Evolutionary conservation across 2,113 vertebrate genomes (phyloP).

Genomic region (Aix galericulata): DNA sequence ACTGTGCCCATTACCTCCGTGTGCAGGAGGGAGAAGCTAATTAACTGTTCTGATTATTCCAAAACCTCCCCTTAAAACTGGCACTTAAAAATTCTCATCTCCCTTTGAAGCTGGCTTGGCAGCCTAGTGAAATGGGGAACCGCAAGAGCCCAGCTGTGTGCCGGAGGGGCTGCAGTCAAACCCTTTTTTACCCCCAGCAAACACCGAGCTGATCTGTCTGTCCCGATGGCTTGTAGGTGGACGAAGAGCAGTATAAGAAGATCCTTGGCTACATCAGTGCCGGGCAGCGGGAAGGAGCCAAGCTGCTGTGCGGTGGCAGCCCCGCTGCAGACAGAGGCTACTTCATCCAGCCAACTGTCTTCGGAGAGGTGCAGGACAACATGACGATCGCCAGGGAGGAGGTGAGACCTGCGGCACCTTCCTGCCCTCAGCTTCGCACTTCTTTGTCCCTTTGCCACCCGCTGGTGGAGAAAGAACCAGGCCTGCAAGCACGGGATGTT

Average conservation of each 20-base stretch:
- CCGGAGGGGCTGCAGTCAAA: not conserved
- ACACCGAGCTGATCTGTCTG: not conserved
- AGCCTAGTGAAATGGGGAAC: not conserved
- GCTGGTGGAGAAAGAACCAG: not conserved
- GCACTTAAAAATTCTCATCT: not conserved
- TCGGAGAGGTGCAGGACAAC: constrained; percentile 90
- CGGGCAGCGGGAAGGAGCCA: constrained; percentile 91
- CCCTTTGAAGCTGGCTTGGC: not conserved
- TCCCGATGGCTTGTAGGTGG: constrained; percentile 78
- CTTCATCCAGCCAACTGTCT: constrained; percentile 96
- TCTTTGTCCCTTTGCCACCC: not conserved
- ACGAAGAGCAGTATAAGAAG: constrained; percentile 94
- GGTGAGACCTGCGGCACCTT: constrained; percentile 70
- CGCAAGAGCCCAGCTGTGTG: not conserved
- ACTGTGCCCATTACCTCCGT: not conserved
- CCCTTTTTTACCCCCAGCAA: not conserved
- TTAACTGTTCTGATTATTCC: not conserved
- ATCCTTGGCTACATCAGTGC: constrained; percentile 90
- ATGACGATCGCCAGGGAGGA: constrained; percentile 97
- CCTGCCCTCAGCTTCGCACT: not conserved
- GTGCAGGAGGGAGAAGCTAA: not conserved
- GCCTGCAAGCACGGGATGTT: not conserved
- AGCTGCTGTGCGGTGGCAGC: constrained; percentile 91
- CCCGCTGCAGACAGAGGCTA: constrained; percentile 90
- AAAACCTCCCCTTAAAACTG: not conserved